phyloP scores from a whole-genome alignment of 2,888 invertebrate genomes.

The Xanthostigma xanthostigma region DNA sequence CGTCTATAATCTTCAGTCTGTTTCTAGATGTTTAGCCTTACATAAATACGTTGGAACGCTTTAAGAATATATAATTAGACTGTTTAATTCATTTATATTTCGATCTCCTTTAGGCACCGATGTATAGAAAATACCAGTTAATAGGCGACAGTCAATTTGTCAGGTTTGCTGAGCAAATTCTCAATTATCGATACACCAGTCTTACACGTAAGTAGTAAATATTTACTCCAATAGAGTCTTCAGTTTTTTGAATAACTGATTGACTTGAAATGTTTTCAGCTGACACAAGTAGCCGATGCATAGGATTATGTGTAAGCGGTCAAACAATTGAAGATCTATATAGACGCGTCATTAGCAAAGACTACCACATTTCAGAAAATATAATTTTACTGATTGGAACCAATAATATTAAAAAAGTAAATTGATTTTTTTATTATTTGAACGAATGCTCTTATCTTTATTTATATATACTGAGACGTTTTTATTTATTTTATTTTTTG shows the following conservation, averaged over 20 bases:
- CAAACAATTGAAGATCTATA: not conserved
- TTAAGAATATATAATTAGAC: too few relatives aligned
- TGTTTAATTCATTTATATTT: not conserved
- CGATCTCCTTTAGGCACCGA: not conserved
- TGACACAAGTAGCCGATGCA: conserved; percentile 1
- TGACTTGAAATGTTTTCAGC: not conserved
- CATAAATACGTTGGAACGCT: too few relatives aligned
- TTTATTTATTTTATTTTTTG: too few relatives aligned
- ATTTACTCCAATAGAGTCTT: too few relatives aligned
- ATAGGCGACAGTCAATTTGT: not conserved
- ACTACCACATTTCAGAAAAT: not conserved
- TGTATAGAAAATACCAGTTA: not conserved
- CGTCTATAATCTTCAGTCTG: too few relatives aligned
- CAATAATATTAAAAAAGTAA: not conserved
- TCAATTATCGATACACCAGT: not conserved
- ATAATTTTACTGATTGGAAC: not conserved
- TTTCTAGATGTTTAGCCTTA: too few relatives aligned
- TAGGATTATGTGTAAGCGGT: not conserved
- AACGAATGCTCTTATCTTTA: too few relatives aligned
- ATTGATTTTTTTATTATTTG: not conserved
- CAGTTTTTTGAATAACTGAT: too few relatives aligned
- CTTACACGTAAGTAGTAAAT: too few relatives aligned
- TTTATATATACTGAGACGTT: too few relatives aligned
- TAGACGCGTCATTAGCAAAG: not conserved
- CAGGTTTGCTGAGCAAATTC: not conserved